Percentiles rank a stretch among this genome's conserved stretches.
Evolutionary conservation across 2,113 vertebrate genomes (phyloP).

Genomic region (Nyctereutes procyonoides): DNA sequence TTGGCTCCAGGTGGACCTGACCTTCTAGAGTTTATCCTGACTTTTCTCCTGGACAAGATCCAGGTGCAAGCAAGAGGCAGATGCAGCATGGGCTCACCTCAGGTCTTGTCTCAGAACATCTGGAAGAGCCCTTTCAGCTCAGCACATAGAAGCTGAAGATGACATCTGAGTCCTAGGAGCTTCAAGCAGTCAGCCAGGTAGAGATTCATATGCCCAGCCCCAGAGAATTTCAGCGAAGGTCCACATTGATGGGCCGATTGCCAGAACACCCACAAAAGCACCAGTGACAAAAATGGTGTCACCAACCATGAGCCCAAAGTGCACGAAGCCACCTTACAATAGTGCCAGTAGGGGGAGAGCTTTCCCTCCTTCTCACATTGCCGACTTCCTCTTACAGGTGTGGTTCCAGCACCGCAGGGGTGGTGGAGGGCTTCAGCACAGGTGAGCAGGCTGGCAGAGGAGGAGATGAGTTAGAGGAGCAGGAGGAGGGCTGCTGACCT

Average conservation of each 20-base stretch:
- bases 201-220: not conserved
- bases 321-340: not conserved
- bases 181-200: not conserved
- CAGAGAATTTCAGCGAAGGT: not conserved
- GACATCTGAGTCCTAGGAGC: not conserved
- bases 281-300: not conserved
- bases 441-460: not conserved
- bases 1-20: fast-evolving
- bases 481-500: not conserved
- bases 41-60: not conserved
- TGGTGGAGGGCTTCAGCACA: not conserved
- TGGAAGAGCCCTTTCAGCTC: not conserved
- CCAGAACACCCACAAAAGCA: too few relatives aligned
- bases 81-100: not conserved
- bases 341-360: fast-evolving
- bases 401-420: fast-evolving
- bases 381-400: not conserved
- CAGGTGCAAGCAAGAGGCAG: not conserved
- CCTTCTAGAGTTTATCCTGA: not conserved
- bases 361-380: fast-evolving
- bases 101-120: not conserved
- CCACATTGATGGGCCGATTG: fast-evolving
- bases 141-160: not conserved
- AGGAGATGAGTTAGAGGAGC: not conserved
- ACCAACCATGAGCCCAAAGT: not conserved